These are phyloP conservation scores for Pachliopta kotzebuea DNA, from an alignment of 2,888 invertebrate species.

Conservation along the genomic window DNA sequence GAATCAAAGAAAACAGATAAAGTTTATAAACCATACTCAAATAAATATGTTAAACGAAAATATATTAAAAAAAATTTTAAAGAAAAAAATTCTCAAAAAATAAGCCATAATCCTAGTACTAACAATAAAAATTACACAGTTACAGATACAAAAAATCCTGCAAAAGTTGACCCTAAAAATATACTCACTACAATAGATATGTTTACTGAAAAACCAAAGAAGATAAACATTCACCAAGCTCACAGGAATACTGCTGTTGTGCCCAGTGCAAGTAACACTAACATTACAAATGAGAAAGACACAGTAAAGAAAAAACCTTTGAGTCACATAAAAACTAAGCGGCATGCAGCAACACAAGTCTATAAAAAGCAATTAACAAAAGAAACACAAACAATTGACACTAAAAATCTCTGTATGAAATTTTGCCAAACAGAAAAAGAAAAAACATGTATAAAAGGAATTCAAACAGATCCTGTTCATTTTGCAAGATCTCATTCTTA, in stretches of 20 bases:
- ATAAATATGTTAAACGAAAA: conserved; percentile 71
- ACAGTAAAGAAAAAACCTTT: conserved; percentile 38
- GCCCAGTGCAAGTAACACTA: conserved; percentile 37
- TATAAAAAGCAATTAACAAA: conserved; percentile 45
- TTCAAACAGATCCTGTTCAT: conserved; percentile 55
- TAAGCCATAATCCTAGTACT: conserved; percentile 46
- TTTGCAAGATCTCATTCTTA: conserved; percentile 38
- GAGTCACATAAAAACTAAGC: conserved; percentile 38
- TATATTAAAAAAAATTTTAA: conserved; percentile 47
- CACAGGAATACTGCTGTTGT: conserved; percentile 58
- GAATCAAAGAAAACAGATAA: conserved; percentile 45
- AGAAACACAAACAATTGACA: conserved; percentile 52
- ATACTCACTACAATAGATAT: conserved; percentile 67
- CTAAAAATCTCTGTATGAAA: conserved; percentile 38
- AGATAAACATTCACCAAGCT: conserved; percentile 49
- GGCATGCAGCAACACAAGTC: conserved; percentile 49
- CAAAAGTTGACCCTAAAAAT: conserved; percentile 53
- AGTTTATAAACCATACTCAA: conserved; percentile 54
- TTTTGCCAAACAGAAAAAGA: conserved; percentile 52
- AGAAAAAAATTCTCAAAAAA: conserved; percentile 44
- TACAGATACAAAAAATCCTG: conserved; percentile 39
- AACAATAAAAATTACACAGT: conserved; percentile 50
- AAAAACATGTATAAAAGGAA: conserved; percentile 40
- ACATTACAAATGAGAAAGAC: conserved; percentile 42
- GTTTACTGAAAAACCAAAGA: conserved; percentile 61